These are phyloP conservation scores for Gopherus evgoodei DNA, from an alignment of 2,113 vertebrate species.

Conservation along the genomic window DNA sequence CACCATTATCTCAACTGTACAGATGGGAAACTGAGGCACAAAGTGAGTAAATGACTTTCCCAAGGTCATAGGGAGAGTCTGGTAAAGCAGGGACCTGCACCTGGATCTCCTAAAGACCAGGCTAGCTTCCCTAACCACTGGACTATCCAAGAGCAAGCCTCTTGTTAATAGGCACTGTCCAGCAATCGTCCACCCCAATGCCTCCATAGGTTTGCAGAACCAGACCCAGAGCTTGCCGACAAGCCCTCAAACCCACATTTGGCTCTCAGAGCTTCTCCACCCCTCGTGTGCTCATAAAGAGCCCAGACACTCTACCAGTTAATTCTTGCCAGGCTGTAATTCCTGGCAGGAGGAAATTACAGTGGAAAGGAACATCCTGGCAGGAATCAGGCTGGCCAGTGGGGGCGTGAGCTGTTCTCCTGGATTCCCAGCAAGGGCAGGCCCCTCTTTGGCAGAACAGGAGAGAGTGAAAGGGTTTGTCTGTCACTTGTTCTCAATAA, in stretches of 20 bases:
- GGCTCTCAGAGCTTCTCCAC: neutral
- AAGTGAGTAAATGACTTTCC: neutral
- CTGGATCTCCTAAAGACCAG: neutral
- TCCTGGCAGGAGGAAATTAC: neutral
- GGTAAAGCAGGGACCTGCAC: neutral
- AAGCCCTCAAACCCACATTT: neutral
- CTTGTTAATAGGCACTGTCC: neutral
- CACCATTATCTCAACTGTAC: neutral
- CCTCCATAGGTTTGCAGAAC: neutral
- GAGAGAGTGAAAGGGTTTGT: neutral
- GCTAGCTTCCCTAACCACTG: neutral
- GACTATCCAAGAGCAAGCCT: neutral
- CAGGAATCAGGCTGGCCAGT: accelerated
- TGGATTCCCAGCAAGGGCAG: neutral
- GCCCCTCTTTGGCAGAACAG: neutral
- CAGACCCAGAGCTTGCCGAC: neutral
- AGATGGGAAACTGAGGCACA: neutral
- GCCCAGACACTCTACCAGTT: neutral
- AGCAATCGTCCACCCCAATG: neutral
- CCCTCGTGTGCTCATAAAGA: accelerated
- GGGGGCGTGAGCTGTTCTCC: neutral
- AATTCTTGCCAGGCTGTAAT: accelerated
- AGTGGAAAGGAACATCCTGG: neutral
- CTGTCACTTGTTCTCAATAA: neutral
- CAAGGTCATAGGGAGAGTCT: neutral